phyloP scores from a whole-genome alignment of 2,797 vertebrate species.

The Smutsia temminckii region DNA sequence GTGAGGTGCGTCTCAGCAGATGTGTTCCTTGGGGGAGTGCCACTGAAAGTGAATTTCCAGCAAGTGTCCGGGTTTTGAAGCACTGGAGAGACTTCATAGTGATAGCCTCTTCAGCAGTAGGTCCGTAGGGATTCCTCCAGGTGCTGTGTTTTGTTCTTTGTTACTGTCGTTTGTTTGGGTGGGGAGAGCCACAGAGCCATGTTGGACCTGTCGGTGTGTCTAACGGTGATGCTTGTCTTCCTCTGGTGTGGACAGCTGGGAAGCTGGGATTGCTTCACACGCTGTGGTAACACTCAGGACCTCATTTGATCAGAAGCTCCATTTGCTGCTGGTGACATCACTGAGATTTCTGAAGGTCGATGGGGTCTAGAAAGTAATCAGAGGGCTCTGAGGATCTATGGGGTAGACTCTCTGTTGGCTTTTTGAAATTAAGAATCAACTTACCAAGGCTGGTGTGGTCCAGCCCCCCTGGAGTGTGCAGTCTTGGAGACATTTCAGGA shows the following conservation, averaged over 20 bases:
- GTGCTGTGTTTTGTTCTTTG: not conserved
- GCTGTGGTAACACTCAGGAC: not conserved
- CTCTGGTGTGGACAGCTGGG: not conserved
- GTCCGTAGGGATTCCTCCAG: not conserved
- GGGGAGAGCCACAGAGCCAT: not conserved
- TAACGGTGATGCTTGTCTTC: not conserved
- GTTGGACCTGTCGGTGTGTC: not conserved
- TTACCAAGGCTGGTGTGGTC: not conserved
- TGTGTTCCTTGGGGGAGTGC: not conserved
- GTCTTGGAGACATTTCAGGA: not conserved
- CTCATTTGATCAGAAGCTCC: not conserved
- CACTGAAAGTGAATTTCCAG: not conserved
- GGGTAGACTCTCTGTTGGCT: not conserved
- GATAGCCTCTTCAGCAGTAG: not conserved
- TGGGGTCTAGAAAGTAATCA: not conserved
- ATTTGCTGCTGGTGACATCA: conserved; percentile 5
- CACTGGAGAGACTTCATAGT: not conserved
- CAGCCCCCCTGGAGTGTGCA: not conserved
- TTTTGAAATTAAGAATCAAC: not conserved
- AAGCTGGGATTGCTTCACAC: not conserved
- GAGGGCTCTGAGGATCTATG: not conserved
- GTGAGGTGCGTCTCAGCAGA: not conserved
- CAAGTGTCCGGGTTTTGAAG: not conserved
- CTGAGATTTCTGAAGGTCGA: not conserved
- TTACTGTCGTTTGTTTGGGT: not conserved